These are phyloP conservation scores for Phyllopteryx taeniolatus DNA, from an alignment of 2,113 vertebrate genomes.

Conservation along the genomic window DNA sequence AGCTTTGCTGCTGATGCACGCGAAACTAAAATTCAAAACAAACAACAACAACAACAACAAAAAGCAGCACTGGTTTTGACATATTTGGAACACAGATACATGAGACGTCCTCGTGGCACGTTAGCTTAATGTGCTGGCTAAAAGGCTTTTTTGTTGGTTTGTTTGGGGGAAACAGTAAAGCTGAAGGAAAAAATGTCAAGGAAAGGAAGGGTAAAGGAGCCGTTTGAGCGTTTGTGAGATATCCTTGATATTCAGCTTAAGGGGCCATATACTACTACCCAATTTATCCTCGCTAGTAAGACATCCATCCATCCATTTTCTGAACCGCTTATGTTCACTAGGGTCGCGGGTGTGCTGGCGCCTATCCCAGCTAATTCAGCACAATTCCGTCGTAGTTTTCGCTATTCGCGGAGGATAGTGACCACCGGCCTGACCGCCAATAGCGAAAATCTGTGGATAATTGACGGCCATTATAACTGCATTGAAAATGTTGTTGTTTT, in stretches of 20 bases:
- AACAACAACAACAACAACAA: slow-evolving; percentile 43
- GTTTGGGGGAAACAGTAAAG: slow-evolving; percentile 53
- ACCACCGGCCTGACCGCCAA: too few species aligned
- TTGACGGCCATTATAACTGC: too few species aligned
- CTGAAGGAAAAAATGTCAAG: slow-evolving; percentile 31
- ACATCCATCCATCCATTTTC: too few species aligned
- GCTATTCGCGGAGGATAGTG: too few species aligned
- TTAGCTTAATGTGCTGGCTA: slow-evolving; percentile 74
- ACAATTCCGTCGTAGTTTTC: too few species aligned
- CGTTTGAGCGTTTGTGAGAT: background rate
- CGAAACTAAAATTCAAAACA: slow-evolving; percentile 62
- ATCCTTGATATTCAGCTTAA: background rate
- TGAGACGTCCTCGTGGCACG: slow-evolving; percentile 57
- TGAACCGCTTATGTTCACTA: too few species aligned
- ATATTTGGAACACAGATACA: slow-evolving; percentile 31
- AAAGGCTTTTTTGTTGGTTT: slow-evolving; percentile 37
- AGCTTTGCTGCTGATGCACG: slow-evolving; percentile 63
- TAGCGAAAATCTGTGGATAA: too few species aligned
- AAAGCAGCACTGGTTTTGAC: slow-evolving; percentile 51
- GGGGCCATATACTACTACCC: background rate
- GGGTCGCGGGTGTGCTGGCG: too few species aligned
- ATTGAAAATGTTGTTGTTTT: too few species aligned
- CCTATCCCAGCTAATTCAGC: too few species aligned
- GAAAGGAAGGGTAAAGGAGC: slow-evolving; percentile 16
- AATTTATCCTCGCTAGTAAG: too few species aligned